Evolutionary conservation across 1,140 invertebrate genomes (phyloP).

Genomic region (Brachionus asplanchnoidis): DNA sequence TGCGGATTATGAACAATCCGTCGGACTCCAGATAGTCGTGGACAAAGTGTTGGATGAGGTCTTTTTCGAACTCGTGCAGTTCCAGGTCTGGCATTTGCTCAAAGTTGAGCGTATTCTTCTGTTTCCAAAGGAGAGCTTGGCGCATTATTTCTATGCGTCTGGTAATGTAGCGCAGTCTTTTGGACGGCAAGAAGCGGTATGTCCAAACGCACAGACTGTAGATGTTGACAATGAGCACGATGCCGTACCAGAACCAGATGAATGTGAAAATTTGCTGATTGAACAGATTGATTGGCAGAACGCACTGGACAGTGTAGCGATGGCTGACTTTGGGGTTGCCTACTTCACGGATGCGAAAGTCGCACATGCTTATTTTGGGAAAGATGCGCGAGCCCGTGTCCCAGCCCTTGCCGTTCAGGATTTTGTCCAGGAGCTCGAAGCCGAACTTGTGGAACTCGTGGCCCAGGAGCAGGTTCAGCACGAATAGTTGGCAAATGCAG

Average conservation of each 20-base stretch:
- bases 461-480: slow-evolving; percentile 59
- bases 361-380: slow-evolving; percentile 42
- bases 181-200: slow-evolving; percentile 40
- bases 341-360: slow-evolving; percentile 40
- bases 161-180: slow-evolving; percentile 31
- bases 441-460: slow-evolving; percentile 49
- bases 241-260: slow-evolving; percentile 56
- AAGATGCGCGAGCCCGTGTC: slow-evolving; percentile 32
- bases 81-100: not conserved
- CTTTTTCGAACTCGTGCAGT: slow-evolving; percentile 47
- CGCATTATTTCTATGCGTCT: slow-evolving; percentile 39
- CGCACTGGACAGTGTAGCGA: slow-evolving; percentile 54
- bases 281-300: slow-evolving; percentile 55
- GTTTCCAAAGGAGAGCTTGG: not conserved
- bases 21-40: slow-evolving; percentile 60
- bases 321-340: slow-evolving; percentile 42
- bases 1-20: slow-evolving; percentile 59
- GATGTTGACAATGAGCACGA: slow-evolving; percentile 51
- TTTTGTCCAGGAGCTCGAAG: slow-evolving; percentile 32
- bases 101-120: slow-evolving; percentile 29
- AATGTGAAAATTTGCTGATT: slow-evolving; percentile 57
- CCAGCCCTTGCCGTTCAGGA: slow-evolving; percentile 39
- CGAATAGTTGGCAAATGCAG: slow-evolving; percentile 58
- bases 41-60: slow-evolving; percentile 55
- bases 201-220: slow-evolving; percentile 48